phyloP scores from a whole-genome alignment of 2,888 invertebrate species.

The Drosophila peninsularis region DNA sequence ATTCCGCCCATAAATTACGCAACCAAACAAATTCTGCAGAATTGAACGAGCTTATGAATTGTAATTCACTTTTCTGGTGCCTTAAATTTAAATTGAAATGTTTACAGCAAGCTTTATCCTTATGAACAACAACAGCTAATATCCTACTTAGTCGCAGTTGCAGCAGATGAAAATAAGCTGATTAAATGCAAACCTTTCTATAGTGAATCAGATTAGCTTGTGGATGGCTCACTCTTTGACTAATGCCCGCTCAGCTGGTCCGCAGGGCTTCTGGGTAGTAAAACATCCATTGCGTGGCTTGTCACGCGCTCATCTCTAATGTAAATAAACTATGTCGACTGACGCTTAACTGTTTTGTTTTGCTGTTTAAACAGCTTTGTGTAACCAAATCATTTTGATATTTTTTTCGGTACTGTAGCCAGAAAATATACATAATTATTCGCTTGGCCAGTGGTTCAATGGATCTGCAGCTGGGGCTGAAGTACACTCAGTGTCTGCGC shows the following conservation, averaged over 20 bases:
- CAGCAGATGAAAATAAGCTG: background rate
- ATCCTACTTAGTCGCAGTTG: background rate
- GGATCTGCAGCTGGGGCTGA: slow-evolving; percentile 27
- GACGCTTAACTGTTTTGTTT: slow-evolving; percentile 16
- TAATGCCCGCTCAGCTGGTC: background rate
- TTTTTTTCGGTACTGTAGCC: slow-evolving; percentile 21
- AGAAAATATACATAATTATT: slow-evolving; percentile 51
- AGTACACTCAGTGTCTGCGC: slow-evolving; percentile 39
- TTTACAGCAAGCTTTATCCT: background rate
- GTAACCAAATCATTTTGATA: slow-evolving; percentile 47
- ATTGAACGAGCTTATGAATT: slow-evolving; percentile 11
- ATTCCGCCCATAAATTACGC: slow-evolving; percentile 21
- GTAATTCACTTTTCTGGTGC: background rate
- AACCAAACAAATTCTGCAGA: slow-evolving; percentile 16
- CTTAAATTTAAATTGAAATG: too few relatives aligned
- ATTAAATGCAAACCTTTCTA: background rate
- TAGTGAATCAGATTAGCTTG: background rate
- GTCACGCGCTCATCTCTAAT: slow-evolving; percentile 36
- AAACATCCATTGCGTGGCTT: background rate
- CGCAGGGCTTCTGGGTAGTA: background rate
- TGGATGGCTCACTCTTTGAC: background rate
- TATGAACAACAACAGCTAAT: background rate
- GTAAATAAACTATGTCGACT: slow-evolving; percentile 16
- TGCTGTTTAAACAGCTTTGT: slow-evolving; percentile 46
- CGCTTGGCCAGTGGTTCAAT: slow-evolving; percentile 48